phyloP scores from a whole-genome alignment of 2,888 invertebrate genomes.

The Calliphora vomitoria region DNA sequence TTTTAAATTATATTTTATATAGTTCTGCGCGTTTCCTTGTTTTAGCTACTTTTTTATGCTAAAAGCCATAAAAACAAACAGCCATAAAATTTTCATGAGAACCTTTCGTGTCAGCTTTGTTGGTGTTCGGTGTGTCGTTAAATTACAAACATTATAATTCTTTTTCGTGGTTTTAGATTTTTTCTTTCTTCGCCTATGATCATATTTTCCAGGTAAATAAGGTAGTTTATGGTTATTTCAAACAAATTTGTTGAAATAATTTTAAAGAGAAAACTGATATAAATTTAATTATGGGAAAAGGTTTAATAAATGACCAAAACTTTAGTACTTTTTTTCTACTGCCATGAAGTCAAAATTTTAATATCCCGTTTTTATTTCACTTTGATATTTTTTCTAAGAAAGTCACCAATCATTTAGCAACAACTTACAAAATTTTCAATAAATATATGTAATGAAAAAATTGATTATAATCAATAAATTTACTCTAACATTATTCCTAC shows the following conservation, averaged over 20 bases:
- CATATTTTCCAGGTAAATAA: not conserved
- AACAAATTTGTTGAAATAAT: not conserved
- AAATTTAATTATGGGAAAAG: no score
- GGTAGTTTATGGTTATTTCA: not conserved
- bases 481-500: no score
- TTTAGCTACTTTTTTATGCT: not conserved
- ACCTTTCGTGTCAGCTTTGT: slow-evolving; percentile 1
- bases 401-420: no score
- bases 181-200: not conserved
- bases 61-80: slow-evolving; percentile 34
- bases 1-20: slow-evolving; percentile 15
- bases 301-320: no score
- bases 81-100: slow-evolving; percentile 12
- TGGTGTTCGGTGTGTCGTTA: slow-evolving; percentile 1
- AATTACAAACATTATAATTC: not conserved
- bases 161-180: not conserved
- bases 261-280: no score
- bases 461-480: no score
- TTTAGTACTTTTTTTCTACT: no score
- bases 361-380: no score
- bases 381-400: no score
- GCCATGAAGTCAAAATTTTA: no score
- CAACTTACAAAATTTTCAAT: no score
- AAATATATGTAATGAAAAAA: no score
- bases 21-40: not conserved